Base-by-base conservation (phyloP, 2,797 vertebrate genomes). In the Pangasius sanitwongsei region DNA sequence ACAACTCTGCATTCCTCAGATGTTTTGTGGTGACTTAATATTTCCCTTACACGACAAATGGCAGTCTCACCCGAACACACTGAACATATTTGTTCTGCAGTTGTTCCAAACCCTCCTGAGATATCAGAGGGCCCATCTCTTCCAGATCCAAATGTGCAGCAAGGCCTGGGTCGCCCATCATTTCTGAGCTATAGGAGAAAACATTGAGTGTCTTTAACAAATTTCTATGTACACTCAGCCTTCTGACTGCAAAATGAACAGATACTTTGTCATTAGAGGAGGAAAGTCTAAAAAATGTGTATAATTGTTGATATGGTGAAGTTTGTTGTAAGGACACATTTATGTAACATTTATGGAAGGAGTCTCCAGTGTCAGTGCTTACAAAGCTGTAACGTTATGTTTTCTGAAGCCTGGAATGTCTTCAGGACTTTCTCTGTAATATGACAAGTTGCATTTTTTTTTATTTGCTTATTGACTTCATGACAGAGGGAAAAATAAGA, bases 81-180 rank as follows among this genome's bases (percentile, higher is more conserved):
- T 96, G 94, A 25, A 99, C 96, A 0, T 98, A 99, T 95, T 97
- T 98, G 92, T 91, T 95, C 94, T 98, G 97, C 65, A 98, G 96
- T 89, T 96, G 96, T 87, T 99, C 97, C 61, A 98, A 92, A 0
- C 96, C 95, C 88, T 98, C 98, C 1, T 92, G 67, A 41, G 97
- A 96, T 92, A 99, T 95, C 41, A 99, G 96, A 44, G 97, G 96
- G 72, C 95, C 96, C 81, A 99, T 93, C 50, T 97, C 93, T 50
- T 96, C 96, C 77, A 95, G 88, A 2, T 97, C 94, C 89, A 97
- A 94, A 93, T 98, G 97, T n/a, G 95, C 91, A 86, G 95, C 94
- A 88, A 99, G 94, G 90, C 97, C 97, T 5, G 97, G 96, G 57
- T 97, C 96, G 88, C 96, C 96, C 97, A 99, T 98, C 98, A 99